Conservation (phyloP, 1,140 invertebrate species). For the Hypsibius dujardini region DNA sequence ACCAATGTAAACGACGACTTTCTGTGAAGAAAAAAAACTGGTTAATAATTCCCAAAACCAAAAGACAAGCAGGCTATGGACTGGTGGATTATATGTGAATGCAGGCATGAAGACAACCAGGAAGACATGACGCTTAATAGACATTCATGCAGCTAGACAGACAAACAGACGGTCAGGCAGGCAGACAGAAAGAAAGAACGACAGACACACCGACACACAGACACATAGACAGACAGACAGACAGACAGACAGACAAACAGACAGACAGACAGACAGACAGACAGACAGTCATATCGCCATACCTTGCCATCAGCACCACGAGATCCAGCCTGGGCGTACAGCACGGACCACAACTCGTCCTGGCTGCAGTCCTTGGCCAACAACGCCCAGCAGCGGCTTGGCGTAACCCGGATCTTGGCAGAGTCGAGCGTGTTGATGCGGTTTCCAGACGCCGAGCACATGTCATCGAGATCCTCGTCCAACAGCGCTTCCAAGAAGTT, state of each 20-base stretch:
- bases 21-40: background rate
- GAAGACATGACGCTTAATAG: too few species aligned
- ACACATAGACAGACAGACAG: too few species aligned
- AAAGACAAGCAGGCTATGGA: too few species aligned
- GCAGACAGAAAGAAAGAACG: too few species aligned
- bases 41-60: too few species aligned
- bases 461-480: slow-evolving; percentile 6
- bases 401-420: background rate
- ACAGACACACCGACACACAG: too few species aligned
- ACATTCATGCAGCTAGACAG: too few species aligned
- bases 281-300: background rate
- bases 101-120: too few species aligned
- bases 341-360: background rate
- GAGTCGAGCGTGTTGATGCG: background rate
- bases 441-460: slow-evolving; percentile 3
- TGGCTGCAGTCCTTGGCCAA: slow-evolving; percentile 16
- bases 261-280: too few species aligned
- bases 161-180: too few species aligned
- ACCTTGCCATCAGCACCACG: background rate
- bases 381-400: background rate
- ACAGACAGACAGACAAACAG: too few species aligned
- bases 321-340: background rate
- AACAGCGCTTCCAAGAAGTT: background rate
- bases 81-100: too few species aligned
- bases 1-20: background rate